Evolutionary conservation across 2,113 vertebrate species (phyloP).

Genomic region (Scomber colias): DNA sequence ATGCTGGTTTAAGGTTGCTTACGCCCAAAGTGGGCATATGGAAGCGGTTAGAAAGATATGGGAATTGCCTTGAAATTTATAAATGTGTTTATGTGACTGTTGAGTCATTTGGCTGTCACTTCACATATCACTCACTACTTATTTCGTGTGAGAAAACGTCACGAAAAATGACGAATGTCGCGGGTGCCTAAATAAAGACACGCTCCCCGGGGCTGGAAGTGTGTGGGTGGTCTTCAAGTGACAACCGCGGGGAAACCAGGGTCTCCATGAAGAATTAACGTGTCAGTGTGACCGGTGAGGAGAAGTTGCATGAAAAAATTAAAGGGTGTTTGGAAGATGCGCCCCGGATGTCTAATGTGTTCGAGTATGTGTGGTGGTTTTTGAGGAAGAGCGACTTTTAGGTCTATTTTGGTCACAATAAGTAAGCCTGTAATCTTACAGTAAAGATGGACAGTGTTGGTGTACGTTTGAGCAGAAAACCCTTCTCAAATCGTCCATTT

Average conservation of each 20-base stretch:
- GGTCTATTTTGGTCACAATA: conserved; percentile 49
- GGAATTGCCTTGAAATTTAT: conserved; percentile 53
- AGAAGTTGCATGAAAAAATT: conserved; percentile 45
- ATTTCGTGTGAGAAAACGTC: conserved; percentile 54
- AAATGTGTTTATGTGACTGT: conserved; percentile 66
- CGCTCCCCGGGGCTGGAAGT: conserved; percentile 3
- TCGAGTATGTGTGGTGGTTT: conserved; percentile 48
- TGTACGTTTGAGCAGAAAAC: conserved; percentile 39
- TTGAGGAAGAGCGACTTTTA: conserved; percentile 28
- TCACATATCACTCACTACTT: conserved; percentile 59
- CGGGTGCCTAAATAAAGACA: conserved; percentile 42
- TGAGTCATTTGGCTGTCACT: conserved; percentile 76
- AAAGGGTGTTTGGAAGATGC: conserved; percentile 41
- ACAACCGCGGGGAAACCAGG: conserved; percentile 50
- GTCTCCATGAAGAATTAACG: conserved; percentile 33
- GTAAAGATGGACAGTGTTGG: conserved; percentile 11
- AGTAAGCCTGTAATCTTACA: conserved; percentile 52
- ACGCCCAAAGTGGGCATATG: conserved; percentile 54
- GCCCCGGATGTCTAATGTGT: conserved; percentile 21
- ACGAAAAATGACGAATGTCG: conserved; percentile 54
- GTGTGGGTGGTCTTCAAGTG: conserved; percentile 79
- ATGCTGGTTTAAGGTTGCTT: background rate
- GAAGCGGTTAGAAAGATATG: conserved; percentile 61
- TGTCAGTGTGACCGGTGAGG: conserved; percentile 37
- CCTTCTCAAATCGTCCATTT: conserved; percentile 44